A percentile compares a stretch with the other conserved stretches of the same genome.
Conservation (phyloP, 1,140 invertebrate genomes). For the Frieseomelitta varia region DNA sequence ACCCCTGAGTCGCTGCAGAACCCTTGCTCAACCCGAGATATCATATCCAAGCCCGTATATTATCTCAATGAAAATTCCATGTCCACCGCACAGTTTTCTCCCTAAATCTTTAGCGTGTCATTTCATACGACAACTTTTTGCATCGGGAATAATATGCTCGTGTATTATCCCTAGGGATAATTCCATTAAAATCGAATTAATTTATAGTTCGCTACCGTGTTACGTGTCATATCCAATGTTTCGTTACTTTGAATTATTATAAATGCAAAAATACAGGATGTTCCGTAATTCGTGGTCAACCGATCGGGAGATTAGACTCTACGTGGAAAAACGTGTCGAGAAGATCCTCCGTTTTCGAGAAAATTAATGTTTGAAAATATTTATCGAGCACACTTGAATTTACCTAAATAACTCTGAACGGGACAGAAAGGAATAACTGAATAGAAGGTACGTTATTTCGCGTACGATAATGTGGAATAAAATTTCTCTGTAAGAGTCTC, state of each 20-base stretch:
- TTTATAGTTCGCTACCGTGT: background rate
- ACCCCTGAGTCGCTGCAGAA: background rate
- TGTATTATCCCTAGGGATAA: background rate
- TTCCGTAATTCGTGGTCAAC: background rate
- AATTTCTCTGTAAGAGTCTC: too few relatives aligned
- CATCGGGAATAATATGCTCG: background rate
- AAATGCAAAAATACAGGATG: background rate
- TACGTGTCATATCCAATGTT: background rate
- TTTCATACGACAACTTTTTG: constrained; percentile 1
- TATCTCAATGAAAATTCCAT: constrained; percentile 19
- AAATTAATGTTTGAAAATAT: too few relatives aligned
- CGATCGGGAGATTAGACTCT: too few relatives aligned
- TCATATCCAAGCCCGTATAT: constrained; percentile 23
- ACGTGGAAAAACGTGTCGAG: too few relatives aligned
- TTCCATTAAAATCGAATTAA: background rate
- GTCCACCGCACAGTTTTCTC: too few relatives aligned
- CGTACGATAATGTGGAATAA: too few relatives aligned
- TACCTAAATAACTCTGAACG: too few relatives aligned
- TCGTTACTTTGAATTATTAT: background rate
- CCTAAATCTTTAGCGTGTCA: background rate
- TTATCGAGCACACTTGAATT: too few relatives aligned
- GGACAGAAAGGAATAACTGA: too few relatives aligned
- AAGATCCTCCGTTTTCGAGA: too few relatives aligned
- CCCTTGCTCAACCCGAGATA: background rate
- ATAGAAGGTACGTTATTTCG: too few relatives aligned